Evolutionary conservation across 2,113 vertebrate genomes (phyloP).

Genomic region (Brachypteracias leptosomus): DNA sequence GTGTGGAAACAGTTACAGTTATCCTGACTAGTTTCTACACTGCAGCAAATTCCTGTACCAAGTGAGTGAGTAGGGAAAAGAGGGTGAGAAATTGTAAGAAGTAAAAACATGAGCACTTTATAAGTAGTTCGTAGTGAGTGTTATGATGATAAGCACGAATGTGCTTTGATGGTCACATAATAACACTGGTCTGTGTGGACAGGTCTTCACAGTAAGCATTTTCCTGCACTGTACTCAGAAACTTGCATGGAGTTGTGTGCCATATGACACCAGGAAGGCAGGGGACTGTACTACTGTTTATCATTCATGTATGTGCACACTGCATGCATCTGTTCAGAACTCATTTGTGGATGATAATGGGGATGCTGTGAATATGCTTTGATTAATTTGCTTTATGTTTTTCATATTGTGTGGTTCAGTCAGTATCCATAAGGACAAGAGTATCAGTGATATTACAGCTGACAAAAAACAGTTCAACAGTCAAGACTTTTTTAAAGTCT

Average conservation of each 20-base stretch:
- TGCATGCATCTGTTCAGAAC: conserved; percentile 70
- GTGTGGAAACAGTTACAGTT: background rate
- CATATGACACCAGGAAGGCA: conserved; percentile 36
- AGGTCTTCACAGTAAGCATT: conserved; percentile 52
- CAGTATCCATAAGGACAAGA: conserved; percentile 62
- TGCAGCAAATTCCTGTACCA: background rate
- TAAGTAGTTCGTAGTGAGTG: background rate
- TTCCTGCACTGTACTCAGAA: conserved; percentile 37
- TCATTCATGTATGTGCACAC: conserved; percentile 44
- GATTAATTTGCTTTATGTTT: conserved; percentile 71
- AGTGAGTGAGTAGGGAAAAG: background rate
- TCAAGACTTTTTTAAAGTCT: conserved; percentile 67
- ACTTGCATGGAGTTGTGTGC: background rate
- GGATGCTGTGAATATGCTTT: conserved; percentile 67
- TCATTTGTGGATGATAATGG: conserved; percentile 64
- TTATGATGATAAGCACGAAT: conserved; percentile 26
- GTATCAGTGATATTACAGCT: conserved; percentile 60
- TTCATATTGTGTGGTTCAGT: conserved; percentile 67
- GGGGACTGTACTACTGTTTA: conserved; percentile 27
- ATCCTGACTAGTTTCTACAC: conserved; percentile 11
- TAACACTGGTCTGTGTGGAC: conserved; percentile 26
- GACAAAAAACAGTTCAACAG: conserved; percentile 69
- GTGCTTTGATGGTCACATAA: conserved; percentile 24
- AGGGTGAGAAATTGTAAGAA: background rate
- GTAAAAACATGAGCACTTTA: background rate